Base-by-base conservation (phyloP, 2,797 vertebrate genomes). In the Telmatherina bonti region DNA sequence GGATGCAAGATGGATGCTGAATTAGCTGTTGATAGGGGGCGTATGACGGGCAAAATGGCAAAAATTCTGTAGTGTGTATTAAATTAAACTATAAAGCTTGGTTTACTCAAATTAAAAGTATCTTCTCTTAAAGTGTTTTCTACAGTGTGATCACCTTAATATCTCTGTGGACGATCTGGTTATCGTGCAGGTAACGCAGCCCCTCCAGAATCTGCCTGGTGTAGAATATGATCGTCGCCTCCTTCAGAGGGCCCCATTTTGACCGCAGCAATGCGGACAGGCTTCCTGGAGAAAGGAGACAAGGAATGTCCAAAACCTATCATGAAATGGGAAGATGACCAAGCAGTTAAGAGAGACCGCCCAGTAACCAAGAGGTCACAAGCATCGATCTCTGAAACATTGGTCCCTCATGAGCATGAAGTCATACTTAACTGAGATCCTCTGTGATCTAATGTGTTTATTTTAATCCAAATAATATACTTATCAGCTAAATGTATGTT, bases 141-240 rank as follows among this genome's bases (percentile, higher is more conserved):
- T 41, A 38, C 13, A 36, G 9, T 22, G 8, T 1, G 7, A 38
- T n/a, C 82, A 98, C 98, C 96, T 99, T 99, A 88, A 99, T 99
- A 81, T 99, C 98, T 81, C 98, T 83, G 91, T 99, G 98, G 56
- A 97, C 98, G 45, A 99, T 99, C 93, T 99, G 98, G 93, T 99
- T 99, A 62, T 99, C 97, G 0, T 99, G 98, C 66, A 99, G 95
- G 84, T 99, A 99, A 59, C 97, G 95, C 70, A 99, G 95, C 51
- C 98, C 98, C 94, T 99, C 97, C 78, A 99, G 94, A 88, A 99
- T 99, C 91, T 99, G 98, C 62, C 97, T 95, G 70, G 98, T 99
- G 89, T 99, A 99, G 94, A 99, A 99, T 70, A 97, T 97, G 31
- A 99, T 99, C 1, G 98, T 99, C 18, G 98, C 96, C 70, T 99